Conservation (phyloP, 2,113 vertebrate species). For the Hippocampus comes region DNA sequence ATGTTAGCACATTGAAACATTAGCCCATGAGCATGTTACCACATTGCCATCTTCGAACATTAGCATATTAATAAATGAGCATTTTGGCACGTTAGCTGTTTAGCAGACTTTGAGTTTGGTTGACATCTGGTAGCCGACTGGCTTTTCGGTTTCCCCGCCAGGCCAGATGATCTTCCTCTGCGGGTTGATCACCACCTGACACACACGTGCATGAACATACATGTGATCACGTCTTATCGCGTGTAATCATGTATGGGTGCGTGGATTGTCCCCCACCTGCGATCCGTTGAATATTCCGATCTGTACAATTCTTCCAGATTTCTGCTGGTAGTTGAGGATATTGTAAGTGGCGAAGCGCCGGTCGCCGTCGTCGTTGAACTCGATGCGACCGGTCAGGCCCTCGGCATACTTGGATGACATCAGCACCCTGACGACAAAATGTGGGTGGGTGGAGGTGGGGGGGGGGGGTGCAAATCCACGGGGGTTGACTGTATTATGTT, state of each 20-base stretch:
- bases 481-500: too few relatives aligned
- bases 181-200: conserved; percentile 90
- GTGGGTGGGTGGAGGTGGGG: too few relatives aligned
- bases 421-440: conserved; percentile 77
- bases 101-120: conserved; percentile 77
- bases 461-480: too few relatives aligned
- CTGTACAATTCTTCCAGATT: conserved; percentile 82
- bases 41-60: too few relatives aligned
- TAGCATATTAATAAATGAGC: neutral
- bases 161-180: conserved; percentile 98
- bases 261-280: conserved; percentile 70
- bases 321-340: conserved; percentile 96
- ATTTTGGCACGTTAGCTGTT: neutral
- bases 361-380: conserved; percentile 97
- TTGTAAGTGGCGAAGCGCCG: conserved; percentile 95
- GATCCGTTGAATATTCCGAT: conserved; percentile 95
- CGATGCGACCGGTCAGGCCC: conserved; percentile 89
- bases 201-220: conserved; percentile 10
- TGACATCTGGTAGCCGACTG: conserved; percentile 98
- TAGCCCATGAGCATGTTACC: too few relatives aligned
- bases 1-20: neutral
- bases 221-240: neutral
- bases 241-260: neutral
- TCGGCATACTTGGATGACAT: conserved; percentile 96
- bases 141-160: conserved; percentile 93